These are phyloP conservation scores for Poeciliopsis infans DNA, from an alignment of 2,797 vertebrate genomes.

Conservation along the genomic window DNA sequence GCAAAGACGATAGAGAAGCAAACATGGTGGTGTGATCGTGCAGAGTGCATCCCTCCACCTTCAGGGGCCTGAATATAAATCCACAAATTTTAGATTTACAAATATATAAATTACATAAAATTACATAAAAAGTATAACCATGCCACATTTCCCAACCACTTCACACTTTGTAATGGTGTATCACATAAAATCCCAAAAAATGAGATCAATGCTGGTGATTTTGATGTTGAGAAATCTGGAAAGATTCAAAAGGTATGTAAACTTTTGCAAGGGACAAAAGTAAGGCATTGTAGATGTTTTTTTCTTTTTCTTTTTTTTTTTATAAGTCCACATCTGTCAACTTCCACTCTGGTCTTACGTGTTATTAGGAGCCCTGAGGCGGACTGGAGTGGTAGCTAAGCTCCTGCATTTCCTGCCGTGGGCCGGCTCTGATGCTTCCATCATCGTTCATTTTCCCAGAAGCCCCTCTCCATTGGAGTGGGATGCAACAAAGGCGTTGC, in stretches of 20 bases:
- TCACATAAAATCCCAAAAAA: background rate
- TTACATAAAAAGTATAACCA: background rate
- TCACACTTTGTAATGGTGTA: background rate
- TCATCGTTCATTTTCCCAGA: background rate
- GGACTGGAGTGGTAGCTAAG: background rate
- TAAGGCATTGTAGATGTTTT: background rate
- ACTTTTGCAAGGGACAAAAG: background rate
- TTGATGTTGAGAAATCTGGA: background rate
- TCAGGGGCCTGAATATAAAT: background rate
- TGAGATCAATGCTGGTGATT: background rate
- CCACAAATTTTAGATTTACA: background rate
- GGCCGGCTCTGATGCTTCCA: constrained; percentile 1
- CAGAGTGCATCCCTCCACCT: too few species aligned
- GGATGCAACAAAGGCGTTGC: constrained; percentile 3
- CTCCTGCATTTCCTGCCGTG: background rate
- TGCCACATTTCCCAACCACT: background rate
- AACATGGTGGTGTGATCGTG: background rate
- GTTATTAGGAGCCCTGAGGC: background rate
- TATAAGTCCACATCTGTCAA: background rate
- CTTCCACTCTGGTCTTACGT: background rate
- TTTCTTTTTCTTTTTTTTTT: background rate
- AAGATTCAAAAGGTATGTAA: background rate
- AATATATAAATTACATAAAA: background rate
- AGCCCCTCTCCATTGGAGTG: constrained; percentile 9
- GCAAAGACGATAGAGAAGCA: background rate